phyloP scores from a whole-genome alignment of 2,113 vertebrate species.

The Aplodontia rufa region DNA sequence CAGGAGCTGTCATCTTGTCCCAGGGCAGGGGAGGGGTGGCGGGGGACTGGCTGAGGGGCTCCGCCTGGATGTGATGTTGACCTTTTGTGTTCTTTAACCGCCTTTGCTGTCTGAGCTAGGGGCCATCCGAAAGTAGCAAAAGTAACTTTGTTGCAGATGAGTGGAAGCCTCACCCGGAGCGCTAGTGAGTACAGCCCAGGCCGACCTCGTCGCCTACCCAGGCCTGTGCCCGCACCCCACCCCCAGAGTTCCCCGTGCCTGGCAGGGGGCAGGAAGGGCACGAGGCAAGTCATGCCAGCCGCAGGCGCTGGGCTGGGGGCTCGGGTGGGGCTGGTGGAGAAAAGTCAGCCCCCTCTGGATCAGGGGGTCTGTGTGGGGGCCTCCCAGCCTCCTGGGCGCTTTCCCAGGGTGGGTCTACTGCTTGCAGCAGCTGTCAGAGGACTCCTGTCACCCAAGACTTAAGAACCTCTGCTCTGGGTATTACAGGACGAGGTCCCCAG shows the following conservation, averaged over 20 bases:
- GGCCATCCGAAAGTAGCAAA: slow-evolving; percentile 92
- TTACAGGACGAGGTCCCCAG: background rate
- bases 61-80: slow-evolving; percentile 79
- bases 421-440: rapidly evolving
- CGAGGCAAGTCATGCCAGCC: background rate
- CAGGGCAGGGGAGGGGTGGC: background rate
- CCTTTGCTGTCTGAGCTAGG: slow-evolving; percentile 88
- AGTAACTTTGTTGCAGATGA: slow-evolving; percentile 97
- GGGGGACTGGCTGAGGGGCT: background rate
- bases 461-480: background rate
- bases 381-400: background rate
- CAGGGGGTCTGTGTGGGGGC: background rate
- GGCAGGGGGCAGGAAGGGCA: background rate
- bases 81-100: slow-evolving; percentile 86
- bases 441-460: background rate
- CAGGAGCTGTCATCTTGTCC: background rate
- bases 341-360: background rate
- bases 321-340: background rate
- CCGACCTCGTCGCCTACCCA: slow-evolving; percentile 77
- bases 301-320: background rate
- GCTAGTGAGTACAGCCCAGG: slow-evolving; percentile 96
- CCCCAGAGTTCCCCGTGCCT: background rate
- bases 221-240: background rate
- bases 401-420: background rate
- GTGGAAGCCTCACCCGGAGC: slow-evolving; percentile 93